Base-by-base conservation (phyloP, 2,797 vertebrate genomes). In the Coregonus suidteri region DNA sequence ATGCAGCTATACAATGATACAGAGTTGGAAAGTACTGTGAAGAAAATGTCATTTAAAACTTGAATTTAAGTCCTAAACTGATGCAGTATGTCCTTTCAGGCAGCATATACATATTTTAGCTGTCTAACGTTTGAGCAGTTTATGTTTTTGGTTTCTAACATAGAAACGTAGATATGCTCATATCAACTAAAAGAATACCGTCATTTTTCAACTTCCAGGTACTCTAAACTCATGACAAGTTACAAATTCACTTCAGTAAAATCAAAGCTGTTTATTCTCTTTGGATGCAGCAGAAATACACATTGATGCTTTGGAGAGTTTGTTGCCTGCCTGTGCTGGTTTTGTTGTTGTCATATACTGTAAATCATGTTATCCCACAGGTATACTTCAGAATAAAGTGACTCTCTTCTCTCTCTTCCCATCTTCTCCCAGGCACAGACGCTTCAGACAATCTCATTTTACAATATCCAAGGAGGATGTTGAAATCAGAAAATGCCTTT, bases 301-400 rank as follows among this genome's bases (percentile, higher is more conserved):
- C 59, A 47, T 47, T 47, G 9, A 47, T 47, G 41, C 41, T 64
- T 64, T 30, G 59, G 59, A 64, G 20, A 64, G 20, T 64, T 13
- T 64, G 59, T 64, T 25, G 59, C 59, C 59, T 64, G 59, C 25
- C 59, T 64, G 9, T 25, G 59, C 59, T 25, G 59, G 59, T 64
- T 25, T 64, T 13, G 59, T 64, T 62, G 59, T 62, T 64, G 59
- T 64, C 20, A 30, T 64, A 64, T 64, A 47, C 41, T 47, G 41
- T 47, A 64, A 30, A 64, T 64, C 59, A 30, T 64, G n/a, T 64
- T 64, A 64, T 64, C 59, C 59, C 59, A 25, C 59, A 64, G 59
- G 59, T 64, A 30, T 25, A 64, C 59, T 64, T 64, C 20, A 64
- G 7, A 64, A 64, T 64, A 64, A 64, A 64, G 59, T 64, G 59